Conservation (phyloP, 2,113 vertebrate genomes). For the Clarias macrocephalus region DNA sequence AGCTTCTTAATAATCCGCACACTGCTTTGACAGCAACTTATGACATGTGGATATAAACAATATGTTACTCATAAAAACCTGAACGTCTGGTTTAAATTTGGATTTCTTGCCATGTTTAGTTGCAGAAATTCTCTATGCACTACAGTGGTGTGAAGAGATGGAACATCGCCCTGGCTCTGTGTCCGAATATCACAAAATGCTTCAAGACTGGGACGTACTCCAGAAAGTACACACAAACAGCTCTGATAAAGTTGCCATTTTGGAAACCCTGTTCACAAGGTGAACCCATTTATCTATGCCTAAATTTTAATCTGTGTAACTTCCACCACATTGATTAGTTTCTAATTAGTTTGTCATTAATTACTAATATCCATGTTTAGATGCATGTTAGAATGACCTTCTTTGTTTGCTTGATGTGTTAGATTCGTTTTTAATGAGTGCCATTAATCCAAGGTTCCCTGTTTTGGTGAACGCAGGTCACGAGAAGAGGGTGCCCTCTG, state of each 20-base stretch:
- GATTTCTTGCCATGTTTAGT: slow-evolving; percentile 66
- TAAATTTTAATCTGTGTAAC: slow-evolving; percentile 24
- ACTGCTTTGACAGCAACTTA: too few relatives aligned
- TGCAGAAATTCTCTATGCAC: slow-evolving; percentile 84
- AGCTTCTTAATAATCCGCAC: not conserved
- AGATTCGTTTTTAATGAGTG: slow-evolving; percentile 39
- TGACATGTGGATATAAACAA: not conserved
- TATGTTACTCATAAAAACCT: not conserved
- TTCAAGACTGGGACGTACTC: slow-evolving; percentile 76
- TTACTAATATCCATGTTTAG: slow-evolving; percentile 43
- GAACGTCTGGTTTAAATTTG: not conserved
- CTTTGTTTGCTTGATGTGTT: slow-evolving; percentile 12
- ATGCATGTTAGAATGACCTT: slow-evolving; percentile 36
- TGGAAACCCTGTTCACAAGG: slow-evolving; percentile 82
- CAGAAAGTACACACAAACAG: slow-evolving; percentile 66
- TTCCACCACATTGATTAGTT: slow-evolving; percentile 40
- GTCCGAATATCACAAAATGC: slow-evolving; percentile 75
- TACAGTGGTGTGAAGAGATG: slow-evolving; percentile 93
- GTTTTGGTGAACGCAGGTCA: slow-evolving; percentile 71
- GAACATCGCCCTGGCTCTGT: slow-evolving; percentile 70
- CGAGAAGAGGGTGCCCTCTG: slow-evolving; percentile 83
- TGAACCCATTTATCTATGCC: slow-evolving; percentile 58
- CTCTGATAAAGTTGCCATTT: slow-evolving; percentile 62
- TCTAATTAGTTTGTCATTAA: slow-evolving; percentile 43
- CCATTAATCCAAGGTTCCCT: slow-evolving; percentile 15